Percentiles rank a stretch among this genome's conserved stretches.
Evolutionary conservation across 2,113 vertebrate species (phyloP).

Genomic region (Lonchura striata): DNA sequence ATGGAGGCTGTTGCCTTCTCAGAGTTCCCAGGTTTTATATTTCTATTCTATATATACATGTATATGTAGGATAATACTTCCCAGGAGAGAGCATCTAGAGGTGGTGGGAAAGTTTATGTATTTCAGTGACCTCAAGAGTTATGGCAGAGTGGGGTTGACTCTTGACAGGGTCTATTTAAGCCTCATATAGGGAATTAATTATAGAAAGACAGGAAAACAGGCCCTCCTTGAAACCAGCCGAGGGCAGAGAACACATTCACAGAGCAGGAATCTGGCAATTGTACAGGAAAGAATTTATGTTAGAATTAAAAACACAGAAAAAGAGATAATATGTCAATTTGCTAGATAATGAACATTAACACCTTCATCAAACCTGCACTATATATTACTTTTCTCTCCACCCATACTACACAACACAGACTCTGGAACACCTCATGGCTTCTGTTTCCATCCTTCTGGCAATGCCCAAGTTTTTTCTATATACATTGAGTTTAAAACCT

Average conservation of each 20-base stretch:
- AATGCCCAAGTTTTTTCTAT: not conserved
- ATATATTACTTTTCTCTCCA: not conserved
- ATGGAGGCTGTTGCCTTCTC: not conserved
- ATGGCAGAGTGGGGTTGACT: not conserved
- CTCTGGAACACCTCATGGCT: not conserved
- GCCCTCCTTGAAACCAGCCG: not conserved
- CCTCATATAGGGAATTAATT: not conserved
- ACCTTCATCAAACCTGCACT: not conserved
- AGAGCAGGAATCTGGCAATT: not conserved
- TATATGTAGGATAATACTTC: not conserved
- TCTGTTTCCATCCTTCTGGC: not conserved
- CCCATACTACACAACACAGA: accelerated
- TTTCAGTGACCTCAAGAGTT: not conserved
- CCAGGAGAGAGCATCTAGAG: not conserved
- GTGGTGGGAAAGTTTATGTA: conserved; percentile 12
- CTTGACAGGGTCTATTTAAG: not conserved
- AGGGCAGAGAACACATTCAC: not conserved
- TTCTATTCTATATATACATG: not conserved
- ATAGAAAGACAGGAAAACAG: not conserved
- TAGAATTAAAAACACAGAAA: not conserved
- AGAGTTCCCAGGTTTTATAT: not conserved
- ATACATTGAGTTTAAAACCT: not conserved
- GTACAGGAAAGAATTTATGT: not conserved
- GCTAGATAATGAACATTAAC: not conserved
- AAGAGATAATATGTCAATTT: not conserved